Evolutionary conservation across 2,797 vertebrate species (phyloP).

Genomic region (Megaceryle alcyon): DNA sequence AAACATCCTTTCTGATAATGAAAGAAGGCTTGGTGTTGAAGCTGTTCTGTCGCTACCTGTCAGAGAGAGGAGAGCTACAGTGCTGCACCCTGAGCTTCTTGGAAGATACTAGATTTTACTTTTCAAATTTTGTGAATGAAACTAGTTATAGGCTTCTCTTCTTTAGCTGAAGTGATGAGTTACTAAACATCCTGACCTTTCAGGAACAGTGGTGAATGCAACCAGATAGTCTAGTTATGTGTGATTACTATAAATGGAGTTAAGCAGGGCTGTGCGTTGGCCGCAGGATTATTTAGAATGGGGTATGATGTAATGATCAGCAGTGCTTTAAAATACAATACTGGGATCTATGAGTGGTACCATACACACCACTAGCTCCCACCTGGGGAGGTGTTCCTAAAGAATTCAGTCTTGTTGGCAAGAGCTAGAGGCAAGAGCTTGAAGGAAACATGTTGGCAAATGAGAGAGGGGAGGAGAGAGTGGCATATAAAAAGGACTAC

Average conservation of each 20-base stretch:
- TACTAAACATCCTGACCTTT: neutral
- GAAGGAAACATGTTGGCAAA: neutral
- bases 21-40: neutral
- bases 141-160: neutral
- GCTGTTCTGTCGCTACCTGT: neutral
- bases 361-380: neutral
- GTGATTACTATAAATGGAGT: neutral
- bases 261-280: neutral
- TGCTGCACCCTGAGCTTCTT: neutral
- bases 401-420: neutral
- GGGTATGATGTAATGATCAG: neutral
- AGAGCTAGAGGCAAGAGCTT: neutral
- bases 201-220: neutral
- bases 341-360: neutral
- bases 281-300: neutral
- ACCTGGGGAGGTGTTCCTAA: neutral
- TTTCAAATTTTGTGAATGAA: neutral
- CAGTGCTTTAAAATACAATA: neutral
- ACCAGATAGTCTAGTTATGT: neutral
- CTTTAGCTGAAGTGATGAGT: neutral
- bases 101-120: neutral
- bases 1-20: neutral
- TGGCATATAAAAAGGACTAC: neutral
- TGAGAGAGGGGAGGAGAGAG: neutral
- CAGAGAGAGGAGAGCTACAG: neutral